Conservation (phyloP, 1,140 invertebrate genomes). For the Mesaphorura yosii region DNA sequence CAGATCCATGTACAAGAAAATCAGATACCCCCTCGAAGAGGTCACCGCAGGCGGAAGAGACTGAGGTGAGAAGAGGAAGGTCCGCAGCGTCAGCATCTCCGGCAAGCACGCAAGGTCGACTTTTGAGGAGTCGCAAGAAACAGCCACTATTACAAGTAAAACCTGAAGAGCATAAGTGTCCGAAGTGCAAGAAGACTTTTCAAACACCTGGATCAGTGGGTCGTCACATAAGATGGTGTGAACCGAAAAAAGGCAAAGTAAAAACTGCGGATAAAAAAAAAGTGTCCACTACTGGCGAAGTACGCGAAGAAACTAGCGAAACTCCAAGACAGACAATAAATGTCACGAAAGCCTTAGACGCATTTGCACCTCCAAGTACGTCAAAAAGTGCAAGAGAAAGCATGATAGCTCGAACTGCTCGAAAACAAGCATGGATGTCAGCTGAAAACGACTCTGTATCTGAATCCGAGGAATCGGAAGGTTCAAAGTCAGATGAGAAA, state of each 20-base stretch:
- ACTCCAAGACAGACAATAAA: background rate
- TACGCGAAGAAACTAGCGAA: too few species aligned
- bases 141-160: slow-evolving; percentile 44
- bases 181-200: slow-evolving; percentile 21
- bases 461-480: slow-evolving; percentile 36
- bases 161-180: slow-evolving; percentile 15
- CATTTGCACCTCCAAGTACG: background rate
- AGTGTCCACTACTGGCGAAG: too few species aligned
- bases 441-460: background rate
- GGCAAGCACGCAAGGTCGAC: background rate
- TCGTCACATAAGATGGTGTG: slow-evolving; percentile 21
- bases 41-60: background rate
- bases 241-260: too few species aligned
- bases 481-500: slow-evolving; percentile 49
- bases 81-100: background rate
- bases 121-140: slow-evolving; percentile 40
- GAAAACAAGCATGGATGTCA: background rate
- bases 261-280: too few species aligned
- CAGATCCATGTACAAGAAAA: too few species aligned
- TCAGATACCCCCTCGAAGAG: too few species aligned
- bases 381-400: background rate
- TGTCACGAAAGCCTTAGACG: background rate
- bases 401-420: slow-evolving; percentile 26
- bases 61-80: background rate
- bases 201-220: slow-evolving; percentile 4